Percentiles rank a stretch among this genome's conserved stretches.
These are phyloP conservation scores for Peromyscus californicus DNA, from an alignment of 2,113 vertebrate species.

Conservation along the genomic window DNA sequence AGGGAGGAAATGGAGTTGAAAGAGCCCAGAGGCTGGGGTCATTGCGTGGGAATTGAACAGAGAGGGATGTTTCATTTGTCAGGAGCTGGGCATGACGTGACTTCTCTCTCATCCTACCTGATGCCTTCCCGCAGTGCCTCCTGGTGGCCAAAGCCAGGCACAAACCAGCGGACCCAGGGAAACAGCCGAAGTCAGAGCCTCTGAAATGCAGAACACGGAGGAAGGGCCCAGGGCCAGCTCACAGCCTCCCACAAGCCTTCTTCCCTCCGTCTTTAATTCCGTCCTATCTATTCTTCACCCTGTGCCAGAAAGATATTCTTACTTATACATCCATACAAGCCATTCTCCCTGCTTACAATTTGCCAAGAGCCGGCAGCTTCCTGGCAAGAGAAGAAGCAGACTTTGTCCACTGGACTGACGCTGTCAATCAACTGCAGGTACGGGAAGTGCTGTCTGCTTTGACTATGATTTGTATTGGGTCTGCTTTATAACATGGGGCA, in stretches of 20 bases:
- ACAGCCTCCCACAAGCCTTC: neutral
- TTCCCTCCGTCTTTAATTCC: neutral
- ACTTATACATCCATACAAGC: constrained; percentile 29
- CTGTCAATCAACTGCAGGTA: constrained; percentile 1
- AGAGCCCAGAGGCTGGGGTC: neutral
- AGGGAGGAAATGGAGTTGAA: neutral
- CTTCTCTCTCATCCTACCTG: neutral
- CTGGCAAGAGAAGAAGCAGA: constrained; percentile 24
- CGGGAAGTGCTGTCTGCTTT: neutral
- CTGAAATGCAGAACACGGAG: neutral
- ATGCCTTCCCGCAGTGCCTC: neutral
- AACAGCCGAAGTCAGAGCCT: neutral
- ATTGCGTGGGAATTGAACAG: neutral
- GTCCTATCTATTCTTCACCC: neutral
- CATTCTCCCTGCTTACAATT: constrained; percentile 25
- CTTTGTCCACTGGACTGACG: neutral
- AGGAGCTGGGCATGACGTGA: neutral
- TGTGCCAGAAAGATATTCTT: constrained; percentile 31
- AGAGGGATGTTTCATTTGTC: neutral
- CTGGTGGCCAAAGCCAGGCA: neutral
- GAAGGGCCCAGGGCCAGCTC: neutral
- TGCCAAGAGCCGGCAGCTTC: constrained; percentile 23
- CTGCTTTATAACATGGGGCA: neutral
- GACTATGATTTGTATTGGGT: neutral
- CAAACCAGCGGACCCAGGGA: neutral